Conservation (phyloP, 2,113 vertebrate genomes). For the Delphinapterus leucas region DNA sequence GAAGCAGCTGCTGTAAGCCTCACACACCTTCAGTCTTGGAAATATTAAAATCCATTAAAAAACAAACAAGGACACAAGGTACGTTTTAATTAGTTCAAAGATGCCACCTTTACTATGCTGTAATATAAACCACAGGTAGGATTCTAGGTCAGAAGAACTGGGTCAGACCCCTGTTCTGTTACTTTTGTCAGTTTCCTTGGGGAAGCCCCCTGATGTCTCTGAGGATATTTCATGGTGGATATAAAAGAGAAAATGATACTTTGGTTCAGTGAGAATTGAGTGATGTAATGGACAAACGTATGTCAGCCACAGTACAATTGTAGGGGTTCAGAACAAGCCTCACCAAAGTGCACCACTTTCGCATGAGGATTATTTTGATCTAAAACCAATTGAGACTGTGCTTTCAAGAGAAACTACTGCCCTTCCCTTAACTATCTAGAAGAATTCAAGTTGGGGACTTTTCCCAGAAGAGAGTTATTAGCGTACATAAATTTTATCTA, state of each 20-base stretch:
- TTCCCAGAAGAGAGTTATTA: background rate
- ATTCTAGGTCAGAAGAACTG: background rate
- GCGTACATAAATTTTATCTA: background rate
- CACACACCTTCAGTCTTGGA: background rate
- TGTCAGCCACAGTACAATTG: background rate
- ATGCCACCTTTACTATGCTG: background rate
- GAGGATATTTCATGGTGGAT: background rate
- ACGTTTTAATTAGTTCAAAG: background rate
- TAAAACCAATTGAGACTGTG: background rate
- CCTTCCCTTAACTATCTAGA: background rate
- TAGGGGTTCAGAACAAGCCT: background rate
- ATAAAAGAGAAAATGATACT: background rate
- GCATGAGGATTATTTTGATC: background rate
- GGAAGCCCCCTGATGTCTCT: background rate
- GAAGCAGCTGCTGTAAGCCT: background rate
- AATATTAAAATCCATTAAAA: background rate
- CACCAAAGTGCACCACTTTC: background rate
- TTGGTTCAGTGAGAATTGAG: background rate
- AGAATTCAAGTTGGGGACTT: background rate
- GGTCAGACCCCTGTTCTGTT: background rate
- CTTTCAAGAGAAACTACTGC: background rate
- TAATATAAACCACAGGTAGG: background rate
- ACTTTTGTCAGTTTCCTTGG: background rate
- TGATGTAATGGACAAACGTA: too few relatives aligned
- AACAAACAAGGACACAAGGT: background rate